Base-by-base conservation (phyloP, 2,888 invertebrate genomes). In the Epirrhoe tristata region DNA sequence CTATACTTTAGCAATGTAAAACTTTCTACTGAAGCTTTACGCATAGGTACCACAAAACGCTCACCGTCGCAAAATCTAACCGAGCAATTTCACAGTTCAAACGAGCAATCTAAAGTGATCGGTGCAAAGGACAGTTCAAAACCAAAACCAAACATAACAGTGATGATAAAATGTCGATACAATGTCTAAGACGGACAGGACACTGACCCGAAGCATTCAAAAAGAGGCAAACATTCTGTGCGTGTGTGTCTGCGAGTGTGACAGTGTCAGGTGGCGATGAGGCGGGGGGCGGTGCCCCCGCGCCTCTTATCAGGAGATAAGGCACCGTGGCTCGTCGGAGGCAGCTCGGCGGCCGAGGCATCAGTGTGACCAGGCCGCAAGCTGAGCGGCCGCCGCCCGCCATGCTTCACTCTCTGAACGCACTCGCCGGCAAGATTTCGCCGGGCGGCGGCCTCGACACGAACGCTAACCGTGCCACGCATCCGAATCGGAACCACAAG, bases 401-500 rank as follows among this genome's bases (percentile, higher is more conserved):
- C 77, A 97, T 97, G 97, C 95, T 98, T 91, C 96, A 97, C 92
- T 96, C 97, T 81, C 94, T 98, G 92, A 97, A 97, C 94, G 96
- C 96, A 89, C 95, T 98, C 94, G 97, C 97, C 94, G 97, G 97
- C 88, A 98, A 98, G 93, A 96, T 97, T 90, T 97, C 97, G 89
- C 97, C 97, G 86, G 96, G 96, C 90, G 94, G 95, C 94, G 89
- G 95, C 88, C 93, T 95, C 84, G 96, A 96, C 89, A 93, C 95
- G 74, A 96, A 96, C 90, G 96, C 96, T 70, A 96, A 96, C 89
- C 93, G 96, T 82, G 95, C 85, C 93, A 86, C 87, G 84, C 94
- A 86, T 82, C 93, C 92, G 77, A 93, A 93, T 87, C 89, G 91
- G 85, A 93, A 93, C 83, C 91, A 93, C 87, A 93, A 93, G 87